These are phyloP conservation scores for Oenanthe melanoleuca DNA, from an alignment of 2,113 vertebrate species.

Conservation along the genomic window DNA sequence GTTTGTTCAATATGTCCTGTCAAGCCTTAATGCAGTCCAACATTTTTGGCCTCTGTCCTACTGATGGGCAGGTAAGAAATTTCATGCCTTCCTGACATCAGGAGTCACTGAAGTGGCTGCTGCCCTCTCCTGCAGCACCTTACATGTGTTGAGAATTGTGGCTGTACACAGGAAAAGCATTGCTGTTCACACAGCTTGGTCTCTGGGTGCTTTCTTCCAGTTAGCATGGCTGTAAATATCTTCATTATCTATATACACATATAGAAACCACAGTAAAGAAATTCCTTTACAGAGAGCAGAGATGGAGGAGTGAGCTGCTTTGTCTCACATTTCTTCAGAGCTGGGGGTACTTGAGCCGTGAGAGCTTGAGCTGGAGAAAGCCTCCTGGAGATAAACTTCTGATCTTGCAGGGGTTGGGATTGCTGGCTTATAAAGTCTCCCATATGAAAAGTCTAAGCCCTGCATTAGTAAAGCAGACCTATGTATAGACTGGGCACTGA, in stretches of 20 bases:
- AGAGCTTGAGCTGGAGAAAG: background rate
- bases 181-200: background rate
- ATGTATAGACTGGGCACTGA: background rate
- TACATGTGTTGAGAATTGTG: background rate
- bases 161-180: background rate
- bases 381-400: constrained; percentile 4
- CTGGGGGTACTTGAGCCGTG: background rate
- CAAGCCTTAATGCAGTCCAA: background rate
- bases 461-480: background rate
- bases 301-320: background rate
- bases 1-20: background rate
- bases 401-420: background rate
- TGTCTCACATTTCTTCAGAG: background rate
- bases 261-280: background rate
- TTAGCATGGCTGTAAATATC: background rate
- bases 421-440: background rate
- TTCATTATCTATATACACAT: background rate
- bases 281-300: background rate
- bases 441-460: background rate
- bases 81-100: background rate
- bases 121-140: background rate
- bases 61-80: background rate
- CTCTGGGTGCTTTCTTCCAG: background rate
- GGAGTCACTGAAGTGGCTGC: background rate
- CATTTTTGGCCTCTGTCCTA: background rate